These are phyloP conservation scores for Podiceps cristatus DNA, from an alignment of 2,113 vertebrate species.

Conservation along the genomic window DNA sequence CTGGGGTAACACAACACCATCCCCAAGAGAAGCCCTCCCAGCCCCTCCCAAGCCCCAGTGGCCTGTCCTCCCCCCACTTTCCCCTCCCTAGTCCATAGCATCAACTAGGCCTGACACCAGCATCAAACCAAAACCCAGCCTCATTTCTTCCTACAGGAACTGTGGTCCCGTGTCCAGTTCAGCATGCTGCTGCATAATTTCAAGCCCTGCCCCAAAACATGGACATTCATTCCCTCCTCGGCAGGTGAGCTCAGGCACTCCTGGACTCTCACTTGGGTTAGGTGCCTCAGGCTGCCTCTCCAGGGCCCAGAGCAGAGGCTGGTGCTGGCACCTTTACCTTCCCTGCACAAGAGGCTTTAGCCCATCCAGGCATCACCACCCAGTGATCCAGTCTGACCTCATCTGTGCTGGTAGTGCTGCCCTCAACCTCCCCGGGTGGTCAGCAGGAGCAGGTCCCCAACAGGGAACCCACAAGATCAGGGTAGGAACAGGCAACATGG, in stretches of 20 bases:
- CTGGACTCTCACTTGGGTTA: not conserved
- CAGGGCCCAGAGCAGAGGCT: not conserved
- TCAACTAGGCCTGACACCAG: not conserved
- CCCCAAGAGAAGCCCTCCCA: not conserved
- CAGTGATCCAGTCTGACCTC: not conserved
- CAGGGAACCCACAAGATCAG: not conserved
- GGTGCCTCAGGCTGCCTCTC: not conserved
- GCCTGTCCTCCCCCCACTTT: not conserved
- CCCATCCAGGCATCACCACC: accelerated
- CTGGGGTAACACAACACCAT: too few species aligned
- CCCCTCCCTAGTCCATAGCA: not conserved
- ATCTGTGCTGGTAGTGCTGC: not conserved
- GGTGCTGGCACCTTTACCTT: not conserved
- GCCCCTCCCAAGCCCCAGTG: not conserved
- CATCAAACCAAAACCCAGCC: not conserved
- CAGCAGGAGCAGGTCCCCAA: not conserved
- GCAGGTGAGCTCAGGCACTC: not conserved
- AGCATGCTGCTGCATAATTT: not conserved
- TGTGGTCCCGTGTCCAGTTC: not conserved
- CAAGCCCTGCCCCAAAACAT: not conserved
- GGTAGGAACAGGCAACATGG: not conserved
- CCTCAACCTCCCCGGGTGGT: too few species aligned
- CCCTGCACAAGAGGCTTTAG: not conserved
- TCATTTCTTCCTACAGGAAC: not conserved
- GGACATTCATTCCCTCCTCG: not conserved